phyloP scores from a whole-genome alignment of 2,888 invertebrate genomes.

The Tryphoninae sp. region DNA sequence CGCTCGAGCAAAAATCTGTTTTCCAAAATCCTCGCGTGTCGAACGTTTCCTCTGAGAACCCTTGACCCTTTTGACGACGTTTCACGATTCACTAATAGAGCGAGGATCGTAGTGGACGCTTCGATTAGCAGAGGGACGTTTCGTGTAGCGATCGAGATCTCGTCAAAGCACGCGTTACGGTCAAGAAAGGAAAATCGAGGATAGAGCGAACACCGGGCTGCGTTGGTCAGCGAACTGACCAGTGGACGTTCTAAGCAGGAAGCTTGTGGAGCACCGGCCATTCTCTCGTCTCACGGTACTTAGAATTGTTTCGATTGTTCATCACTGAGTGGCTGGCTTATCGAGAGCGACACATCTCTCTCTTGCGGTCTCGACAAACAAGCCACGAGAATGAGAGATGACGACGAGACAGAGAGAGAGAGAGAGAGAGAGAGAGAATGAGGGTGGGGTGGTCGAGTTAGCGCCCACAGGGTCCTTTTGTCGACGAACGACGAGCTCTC shows the following conservation, averaged over 20 bases:
- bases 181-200: constrained; percentile 49
- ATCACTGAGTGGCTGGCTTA: constrained; percentile 73
- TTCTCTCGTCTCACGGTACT: constrained; percentile 76
- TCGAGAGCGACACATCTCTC: constrained; percentile 68
- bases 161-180: constrained; percentile 36
- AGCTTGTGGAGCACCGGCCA: constrained; percentile 62
- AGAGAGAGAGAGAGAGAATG: neutral
- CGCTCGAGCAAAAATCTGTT: constrained; percentile 23
- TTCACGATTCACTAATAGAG: constrained; percentile 51
- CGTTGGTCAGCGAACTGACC: constrained; percentile 53
- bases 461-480: constrained; percentile 53
- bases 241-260: constrained; percentile 65
- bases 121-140: constrained; percentile 61
- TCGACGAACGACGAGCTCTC: constrained; percentile 52
- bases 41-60: constrained; percentile 2
- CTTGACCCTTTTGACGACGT: constrained; percentile 56
- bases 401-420: constrained; percentile 21
- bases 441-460: constrained; percentile 11
- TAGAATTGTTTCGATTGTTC: constrained; percentile 70
- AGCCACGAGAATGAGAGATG: constrained; percentile 32
- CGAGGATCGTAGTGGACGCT: constrained; percentile 54
- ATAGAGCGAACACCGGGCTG: constrained; percentile 45
- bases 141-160: neutral
- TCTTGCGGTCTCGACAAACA: constrained; percentile 67
- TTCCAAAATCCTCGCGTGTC: constrained; percentile 23